These are phyloP conservation scores for Monodelphis domestica DNA, from an alignment of 2,797 vertebrate species.

Conservation along the genomic window DNA sequence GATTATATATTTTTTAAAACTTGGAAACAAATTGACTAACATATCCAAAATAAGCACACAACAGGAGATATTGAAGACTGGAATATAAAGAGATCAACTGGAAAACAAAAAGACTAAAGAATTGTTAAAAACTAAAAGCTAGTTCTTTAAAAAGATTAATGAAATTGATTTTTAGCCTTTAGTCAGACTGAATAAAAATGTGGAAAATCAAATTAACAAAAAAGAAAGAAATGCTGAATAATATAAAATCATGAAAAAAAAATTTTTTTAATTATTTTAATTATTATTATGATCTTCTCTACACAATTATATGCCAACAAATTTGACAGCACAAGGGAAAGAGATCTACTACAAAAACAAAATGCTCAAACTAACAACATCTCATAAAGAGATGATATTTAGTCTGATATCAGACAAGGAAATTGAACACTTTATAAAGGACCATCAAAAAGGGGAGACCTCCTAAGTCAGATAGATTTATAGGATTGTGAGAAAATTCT, in stretches of 20 bases:
- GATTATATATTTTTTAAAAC: not conserved
- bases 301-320: not conserved
- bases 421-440: not conserved
- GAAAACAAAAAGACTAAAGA: not conserved
- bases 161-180: not conserved
- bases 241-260: not conserved
- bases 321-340: not conserved
- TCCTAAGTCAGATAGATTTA: not conserved
- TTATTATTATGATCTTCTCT: not conserved
- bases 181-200: not conserved
- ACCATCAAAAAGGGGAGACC: not conserved
- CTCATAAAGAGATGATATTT: not conserved
- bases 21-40: not conserved
- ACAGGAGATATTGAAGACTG: not conserved
- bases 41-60: not conserved
- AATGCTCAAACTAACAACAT: not conserved
- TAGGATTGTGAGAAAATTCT: not conserved
- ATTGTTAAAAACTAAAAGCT: not conserved
- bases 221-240: too few relatives aligned
- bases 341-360: not conserved
- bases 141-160: not conserved
- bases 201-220: not conserved
- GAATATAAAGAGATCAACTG: not conserved
- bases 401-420: not conserved
- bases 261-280: too few relatives aligned